A percentile compares a stretch with the other conserved stretches of the same genome.
These are phyloP conservation scores for Ophion obscuratus DNA, from an alignment of 2,888 invertebrate genomes.

Conservation along the genomic window DNA sequence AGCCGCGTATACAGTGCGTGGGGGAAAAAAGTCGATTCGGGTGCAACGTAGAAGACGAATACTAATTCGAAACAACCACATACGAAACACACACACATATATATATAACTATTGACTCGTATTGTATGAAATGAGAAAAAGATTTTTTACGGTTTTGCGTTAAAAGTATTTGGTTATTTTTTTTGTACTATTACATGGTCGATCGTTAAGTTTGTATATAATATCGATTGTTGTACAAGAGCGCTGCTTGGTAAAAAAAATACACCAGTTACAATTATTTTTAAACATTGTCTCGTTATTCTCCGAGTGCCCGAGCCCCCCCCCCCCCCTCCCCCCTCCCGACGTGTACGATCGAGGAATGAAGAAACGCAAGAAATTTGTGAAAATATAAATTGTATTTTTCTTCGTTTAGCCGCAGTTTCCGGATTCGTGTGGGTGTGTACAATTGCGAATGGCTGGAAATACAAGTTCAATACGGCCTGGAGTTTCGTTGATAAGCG, in stretches of 20 bases:
- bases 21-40: constrained; percentile 13
- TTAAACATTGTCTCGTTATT: constrained; percentile 64
- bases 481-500: constrained; percentile 63
- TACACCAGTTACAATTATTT: constrained; percentile 77
- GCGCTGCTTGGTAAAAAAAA: constrained; percentile 70
- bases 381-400: constrained; percentile 60
- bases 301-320: not conserved
- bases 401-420: constrained; percentile 34
- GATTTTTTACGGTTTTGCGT: constrained; percentile 74
- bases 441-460: not conserved
- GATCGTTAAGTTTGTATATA: constrained; percentile 79
- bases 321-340: not conserved
- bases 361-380: constrained; percentile 16
- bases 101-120: constrained; percentile 57
- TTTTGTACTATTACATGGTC: constrained; percentile 75
- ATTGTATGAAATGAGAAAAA: constrained; percentile 60
- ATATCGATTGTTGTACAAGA: constrained; percentile 77
- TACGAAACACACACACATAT: constrained; percentile 1
- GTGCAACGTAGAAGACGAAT: constrained; percentile 38
- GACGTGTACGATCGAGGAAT: not conserved
- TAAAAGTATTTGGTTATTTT: constrained; percentile 73
- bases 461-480: constrained; percentile 59
- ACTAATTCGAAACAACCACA: constrained; percentile 22
- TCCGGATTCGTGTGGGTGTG: not conserved
- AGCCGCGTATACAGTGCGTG: constrained; percentile 39